Percentiles rank a stretch among this genome's conserved stretches.
Conservation (phyloP, 2,113 vertebrate species). For the Apteryx owenii region DNA sequence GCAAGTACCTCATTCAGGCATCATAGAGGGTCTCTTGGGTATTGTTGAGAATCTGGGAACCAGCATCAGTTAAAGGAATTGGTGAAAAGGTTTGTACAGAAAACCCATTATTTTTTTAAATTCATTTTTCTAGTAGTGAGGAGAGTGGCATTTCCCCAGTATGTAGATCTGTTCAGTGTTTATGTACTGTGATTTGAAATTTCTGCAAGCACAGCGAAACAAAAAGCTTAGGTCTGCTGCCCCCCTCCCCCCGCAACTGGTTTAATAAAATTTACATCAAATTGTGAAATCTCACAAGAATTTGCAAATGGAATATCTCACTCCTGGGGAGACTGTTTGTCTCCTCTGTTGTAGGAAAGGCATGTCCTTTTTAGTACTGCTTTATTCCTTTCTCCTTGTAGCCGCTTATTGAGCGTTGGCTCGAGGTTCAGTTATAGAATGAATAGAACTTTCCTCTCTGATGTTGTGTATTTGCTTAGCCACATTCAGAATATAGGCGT, state of each 20-base stretch:
- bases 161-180: not conserved
- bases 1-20: not conserved
- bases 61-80: not conserved
- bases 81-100: not conserved
- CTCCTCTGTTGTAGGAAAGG: not conserved
- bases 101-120: not conserved
- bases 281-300: not conserved
- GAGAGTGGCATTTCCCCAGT: not conserved
- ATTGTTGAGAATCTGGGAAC: not conserved
- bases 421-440: not conserved
- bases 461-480: not conserved
- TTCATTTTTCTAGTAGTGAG: not conserved
- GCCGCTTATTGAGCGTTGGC: not conserved
- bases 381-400: not conserved
- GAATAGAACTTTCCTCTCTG: not conserved
- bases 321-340: not conserved
- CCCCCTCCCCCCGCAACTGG: no score
- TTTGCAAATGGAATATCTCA: not conserved
- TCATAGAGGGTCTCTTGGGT: not conserved
- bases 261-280: not conserved
- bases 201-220: not conserved
- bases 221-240: not conserved
- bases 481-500: not conserved
- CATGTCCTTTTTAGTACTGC: not conserved
- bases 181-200: not conserved